Conservation (phyloP, 2,797 vertebrate genomes). For the Melanotaenia parkinsoni region DNA sequence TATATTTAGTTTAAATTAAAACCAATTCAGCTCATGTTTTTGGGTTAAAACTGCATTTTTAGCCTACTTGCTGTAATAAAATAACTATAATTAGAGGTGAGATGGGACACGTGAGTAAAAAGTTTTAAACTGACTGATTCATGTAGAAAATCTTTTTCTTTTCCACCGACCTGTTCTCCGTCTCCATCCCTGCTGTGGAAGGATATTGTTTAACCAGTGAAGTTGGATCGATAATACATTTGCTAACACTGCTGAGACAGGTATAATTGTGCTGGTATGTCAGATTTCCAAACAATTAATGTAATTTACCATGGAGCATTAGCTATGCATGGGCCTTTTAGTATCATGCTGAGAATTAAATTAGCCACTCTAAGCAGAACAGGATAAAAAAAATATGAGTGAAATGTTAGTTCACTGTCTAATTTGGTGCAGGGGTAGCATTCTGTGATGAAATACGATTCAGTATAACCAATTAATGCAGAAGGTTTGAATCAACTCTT, state of each 20-base stretch:
- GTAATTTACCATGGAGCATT: constrained; percentile 70
- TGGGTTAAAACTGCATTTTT: not conserved
- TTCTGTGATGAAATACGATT: constrained; percentile 13
- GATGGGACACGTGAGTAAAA: too few species aligned
- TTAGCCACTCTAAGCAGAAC: constrained; percentile 65
- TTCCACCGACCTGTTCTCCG: constrained; percentile 23
- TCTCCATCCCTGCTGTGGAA: constrained; percentile 32
- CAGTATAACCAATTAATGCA: not conserved
- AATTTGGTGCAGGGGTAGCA: constrained; percentile 5
- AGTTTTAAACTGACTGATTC: too few species aligned
- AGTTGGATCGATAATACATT: constrained; percentile 80
- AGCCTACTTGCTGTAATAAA: not conserved
- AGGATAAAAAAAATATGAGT: constrained; percentile 58
- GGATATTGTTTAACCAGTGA: constrained; percentile 65
- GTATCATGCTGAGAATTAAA: constrained; percentile 57
- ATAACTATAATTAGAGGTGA: too few species aligned
- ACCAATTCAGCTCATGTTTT: too few species aligned
- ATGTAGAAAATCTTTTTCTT: constrained; percentile 36
- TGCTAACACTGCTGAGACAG: constrained; percentile 72
- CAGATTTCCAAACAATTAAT: constrained; percentile 76
- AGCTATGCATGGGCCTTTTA: constrained; percentile 57
- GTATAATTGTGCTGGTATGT: constrained; percentile 76
- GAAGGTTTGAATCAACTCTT: not conserved
- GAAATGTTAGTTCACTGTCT: constrained; percentile 35
- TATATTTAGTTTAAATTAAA: too few species aligned